Percentiles rank a stretch among this genome's conserved stretches.
phyloP scores from a whole-genome alignment of 2,888 invertebrate species.

The Phania funesta region DNA sequence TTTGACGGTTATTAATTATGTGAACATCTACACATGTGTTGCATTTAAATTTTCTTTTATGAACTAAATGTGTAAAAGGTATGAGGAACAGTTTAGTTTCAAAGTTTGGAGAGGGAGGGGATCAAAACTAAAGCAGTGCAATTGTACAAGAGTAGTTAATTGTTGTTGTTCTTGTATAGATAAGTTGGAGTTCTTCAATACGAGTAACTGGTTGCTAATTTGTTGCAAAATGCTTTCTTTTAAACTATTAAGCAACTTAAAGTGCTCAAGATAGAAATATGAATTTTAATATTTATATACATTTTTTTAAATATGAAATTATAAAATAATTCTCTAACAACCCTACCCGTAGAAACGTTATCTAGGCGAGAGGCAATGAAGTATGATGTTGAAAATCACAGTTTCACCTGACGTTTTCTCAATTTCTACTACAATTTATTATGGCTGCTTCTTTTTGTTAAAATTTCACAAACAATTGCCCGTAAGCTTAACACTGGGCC shows the following conservation, averaged over 20 bases:
- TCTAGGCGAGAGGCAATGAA: not conserved
- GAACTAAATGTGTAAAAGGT: not conserved
- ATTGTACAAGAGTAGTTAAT: not conserved
- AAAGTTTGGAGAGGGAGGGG: not conserved
- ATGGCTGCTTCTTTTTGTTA: not conserved
- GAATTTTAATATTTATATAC: not conserved
- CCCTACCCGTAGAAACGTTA: not conserved
- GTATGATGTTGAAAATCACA: slow-evolving; percentile 4
- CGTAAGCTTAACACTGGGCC: slow-evolving; percentile 48
- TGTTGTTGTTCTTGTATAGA: not conserved
- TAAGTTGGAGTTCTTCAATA: slow-evolving; percentile 63
- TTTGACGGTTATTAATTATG: slow-evolving; percentile 67
- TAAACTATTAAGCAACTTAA: too few species aligned
- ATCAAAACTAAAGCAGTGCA: not conserved
- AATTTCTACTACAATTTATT: slow-evolving; percentile 13
- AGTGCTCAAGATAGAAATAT: not conserved
- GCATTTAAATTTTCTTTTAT: slow-evolving; percentile 8
- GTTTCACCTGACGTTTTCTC: not conserved
- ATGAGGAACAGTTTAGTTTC: not conserved
- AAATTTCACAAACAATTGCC: slow-evolving; percentile 57
- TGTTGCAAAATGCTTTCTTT: slow-evolving; percentile 26
- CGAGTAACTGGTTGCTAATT: slow-evolving; percentile 59
- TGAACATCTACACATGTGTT: slow-evolving; percentile 59
- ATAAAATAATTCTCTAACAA: slow-evolving; percentile 6
- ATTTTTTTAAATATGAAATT: not conserved